Evolutionary conservation across 2,113 vertebrate species (phyloP).

Genomic region (Catharus fuscescens): DNA sequence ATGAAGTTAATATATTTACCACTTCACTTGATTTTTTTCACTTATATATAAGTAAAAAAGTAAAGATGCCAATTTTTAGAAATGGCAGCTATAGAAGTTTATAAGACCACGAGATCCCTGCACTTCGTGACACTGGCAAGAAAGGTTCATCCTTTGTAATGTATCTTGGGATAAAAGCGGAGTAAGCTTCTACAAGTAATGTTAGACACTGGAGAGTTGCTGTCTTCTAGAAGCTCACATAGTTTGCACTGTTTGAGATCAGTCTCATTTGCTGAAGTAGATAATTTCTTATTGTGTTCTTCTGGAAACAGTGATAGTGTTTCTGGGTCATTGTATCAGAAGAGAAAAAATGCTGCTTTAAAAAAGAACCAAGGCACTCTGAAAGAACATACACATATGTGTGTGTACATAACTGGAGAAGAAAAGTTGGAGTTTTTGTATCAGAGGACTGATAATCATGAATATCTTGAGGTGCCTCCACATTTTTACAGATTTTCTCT

Average conservation of each 20-base stretch:
- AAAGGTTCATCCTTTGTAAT: not conserved
- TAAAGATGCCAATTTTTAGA: not conserved
- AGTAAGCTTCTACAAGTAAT: not conserved
- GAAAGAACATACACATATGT: not conserved
- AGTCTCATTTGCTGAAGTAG: not conserved
- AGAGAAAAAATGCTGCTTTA: not conserved
- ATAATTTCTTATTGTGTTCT: not conserved
- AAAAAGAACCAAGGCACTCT: not conserved
- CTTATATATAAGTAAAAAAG: not conserved
- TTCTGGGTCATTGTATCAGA: not conserved
- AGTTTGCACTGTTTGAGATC: not conserved
- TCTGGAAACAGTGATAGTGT: not conserved
- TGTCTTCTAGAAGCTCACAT: not conserved
- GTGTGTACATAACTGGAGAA: not conserved
- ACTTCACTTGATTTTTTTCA: not conserved
- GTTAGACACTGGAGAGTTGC: not conserved
- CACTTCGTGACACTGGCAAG: not conserved
- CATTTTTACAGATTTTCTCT: not conserved
- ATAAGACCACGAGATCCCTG: not conserved
- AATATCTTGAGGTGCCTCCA: not conserved
- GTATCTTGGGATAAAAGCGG: not conserved
- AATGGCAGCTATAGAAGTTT: not conserved
- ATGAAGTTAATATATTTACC: not conserved
- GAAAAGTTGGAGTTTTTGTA: not conserved
- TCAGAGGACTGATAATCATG: not conserved